Conservation (phyloP, 1,140 invertebrate species). For the Thaumetopoea pityocampa region DNA sequence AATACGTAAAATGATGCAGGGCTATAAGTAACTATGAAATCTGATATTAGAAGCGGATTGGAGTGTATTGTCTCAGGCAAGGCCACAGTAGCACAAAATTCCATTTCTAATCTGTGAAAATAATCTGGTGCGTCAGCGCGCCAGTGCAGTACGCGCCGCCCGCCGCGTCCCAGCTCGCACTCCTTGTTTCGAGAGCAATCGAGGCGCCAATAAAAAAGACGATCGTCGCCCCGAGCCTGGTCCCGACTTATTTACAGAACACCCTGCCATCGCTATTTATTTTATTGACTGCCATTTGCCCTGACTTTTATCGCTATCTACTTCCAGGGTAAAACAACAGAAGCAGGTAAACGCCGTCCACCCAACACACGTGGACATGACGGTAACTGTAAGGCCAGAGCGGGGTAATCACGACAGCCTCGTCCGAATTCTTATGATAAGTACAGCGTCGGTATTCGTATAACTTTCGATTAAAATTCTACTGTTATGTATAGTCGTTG, state of each 20-base stretch:
- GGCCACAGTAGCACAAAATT: conserved; percentile 43
- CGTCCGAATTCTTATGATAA: conserved; percentile 6
- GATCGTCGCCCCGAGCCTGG: conserved; percentile 63
- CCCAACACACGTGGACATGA: neutral
- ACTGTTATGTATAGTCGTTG: too few relatives aligned
- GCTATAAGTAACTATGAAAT: too few relatives aligned
- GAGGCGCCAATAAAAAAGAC: conserved; percentile 74
- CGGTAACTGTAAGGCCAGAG: conserved; percentile 7
- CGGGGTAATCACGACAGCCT: conserved; percentile 14
- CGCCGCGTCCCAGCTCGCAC: conserved; percentile 34
- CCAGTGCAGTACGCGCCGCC: conserved; percentile 44
- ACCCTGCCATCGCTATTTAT: conserved; percentile 74
- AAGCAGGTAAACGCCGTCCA: conserved; percentile 47
- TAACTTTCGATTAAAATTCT: conserved; percentile 2
- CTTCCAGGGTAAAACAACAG: conserved; percentile 62
- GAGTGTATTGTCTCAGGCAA: conserved; percentile 31
- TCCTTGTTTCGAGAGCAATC: conserved; percentile 71
- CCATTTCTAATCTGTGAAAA: conserved; percentile 59
- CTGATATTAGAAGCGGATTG: conserved; percentile 6
- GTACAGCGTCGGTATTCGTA: conserved; percentile 3
- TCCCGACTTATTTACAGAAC: conserved; percentile 74
- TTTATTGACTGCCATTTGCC: conserved; percentile 74
- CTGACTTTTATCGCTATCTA: conserved; percentile 70
- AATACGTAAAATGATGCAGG: too few relatives aligned
- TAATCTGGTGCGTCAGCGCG: conserved; percentile 61